Percentiles rank a stretch among this genome's conserved stretches.
Conservation (phyloP, 2,113 vertebrate species). For the Maccullochella peelii region DNA sequence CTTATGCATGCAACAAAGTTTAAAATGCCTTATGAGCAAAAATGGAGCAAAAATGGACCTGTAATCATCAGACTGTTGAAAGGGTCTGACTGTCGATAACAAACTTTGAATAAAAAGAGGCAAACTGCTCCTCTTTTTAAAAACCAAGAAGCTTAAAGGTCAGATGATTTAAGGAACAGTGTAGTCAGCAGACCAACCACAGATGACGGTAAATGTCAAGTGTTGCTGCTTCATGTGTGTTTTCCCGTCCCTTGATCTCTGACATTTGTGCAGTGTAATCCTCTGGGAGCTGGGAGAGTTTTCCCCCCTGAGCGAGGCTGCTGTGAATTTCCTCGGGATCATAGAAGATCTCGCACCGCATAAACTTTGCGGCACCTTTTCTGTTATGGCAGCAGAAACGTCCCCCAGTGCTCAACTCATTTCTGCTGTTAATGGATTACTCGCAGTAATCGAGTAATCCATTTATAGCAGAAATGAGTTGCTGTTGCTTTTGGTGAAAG, state of each 20-base stretch:
- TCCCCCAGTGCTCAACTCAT: background rate
- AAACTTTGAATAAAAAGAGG: slow-evolving; percentile 1
- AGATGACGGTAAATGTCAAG: slow-evolving; percentile 76
- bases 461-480: too few relatives aligned
- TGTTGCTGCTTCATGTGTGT: slow-evolving; percentile 71
- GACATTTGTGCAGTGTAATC: slow-evolving; percentile 76
- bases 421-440: slow-evolving; percentile 1
- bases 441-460: background rate
- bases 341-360: background rate
- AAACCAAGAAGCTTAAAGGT: slow-evolving; percentile 68
- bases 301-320: slow-evolving; percentile 31
- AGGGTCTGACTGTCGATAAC: slow-evolving; percentile 45
- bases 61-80: slow-evolving; percentile 9
- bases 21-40: background rate
- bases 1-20: background rate
- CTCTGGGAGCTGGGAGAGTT: slow-evolving; percentile 50
- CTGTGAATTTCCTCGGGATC: slow-evolving; percentile 34
- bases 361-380: slow-evolving; percentile 11
- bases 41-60: background rate
- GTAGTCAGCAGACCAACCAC: slow-evolving; percentile 61
- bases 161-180: slow-evolving; percentile 59
- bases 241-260: slow-evolving; percentile 63
- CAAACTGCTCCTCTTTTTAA: slow-evolving; percentile 23
- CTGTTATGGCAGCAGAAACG: background rate
- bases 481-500: background rate